Evolutionary conservation across 2,888 invertebrate species (phyloP).

Genomic region (Drosophila tanythrix): DNA sequence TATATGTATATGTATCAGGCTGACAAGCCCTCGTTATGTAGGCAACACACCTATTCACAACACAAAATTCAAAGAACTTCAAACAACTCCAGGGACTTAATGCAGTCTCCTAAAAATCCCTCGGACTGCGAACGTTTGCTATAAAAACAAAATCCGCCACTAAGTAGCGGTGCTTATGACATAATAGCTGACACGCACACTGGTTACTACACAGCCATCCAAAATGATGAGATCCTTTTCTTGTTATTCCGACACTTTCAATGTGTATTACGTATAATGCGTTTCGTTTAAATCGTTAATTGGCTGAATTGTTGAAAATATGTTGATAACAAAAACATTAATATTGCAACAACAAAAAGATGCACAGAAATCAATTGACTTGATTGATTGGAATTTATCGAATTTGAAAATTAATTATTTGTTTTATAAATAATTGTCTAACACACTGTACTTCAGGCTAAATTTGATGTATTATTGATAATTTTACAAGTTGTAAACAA

Average conservation of each 20-base stretch:
- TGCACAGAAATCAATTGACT: background rate
- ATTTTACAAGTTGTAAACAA: background rate
- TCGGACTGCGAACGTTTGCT: slow-evolving; percentile 29
- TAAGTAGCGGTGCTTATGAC: slow-evolving; percentile 76
- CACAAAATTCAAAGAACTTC: slow-evolving; percentile 67
- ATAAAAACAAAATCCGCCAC: slow-evolving; percentile 75
- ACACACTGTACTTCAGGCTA: too few species aligned
- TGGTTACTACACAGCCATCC: slow-evolving; percentile 21
- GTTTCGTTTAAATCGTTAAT: background rate
- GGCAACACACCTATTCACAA: slow-evolving; percentile 45
- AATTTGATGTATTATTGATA: background rate
- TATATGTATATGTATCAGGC: background rate
- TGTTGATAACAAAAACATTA: background rate
- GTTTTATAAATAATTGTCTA: background rate
- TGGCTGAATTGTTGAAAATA: background rate
- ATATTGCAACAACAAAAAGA: background rate
- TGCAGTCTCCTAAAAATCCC: slow-evolving; percentile 12
- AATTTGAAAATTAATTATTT: background rate
- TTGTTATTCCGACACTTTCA: background rate
- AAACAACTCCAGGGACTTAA: slow-evolving; percentile 49
- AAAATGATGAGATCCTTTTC: background rate
- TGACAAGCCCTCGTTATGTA: slow-evolving; percentile 52
- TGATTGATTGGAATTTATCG: background rate
- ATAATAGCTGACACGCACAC: slow-evolving; percentile 69
- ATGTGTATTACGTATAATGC: background rate